Evolutionary conservation across 2,888 invertebrate species (phyloP).

Genomic region (Tenthredo amoena): DNA sequence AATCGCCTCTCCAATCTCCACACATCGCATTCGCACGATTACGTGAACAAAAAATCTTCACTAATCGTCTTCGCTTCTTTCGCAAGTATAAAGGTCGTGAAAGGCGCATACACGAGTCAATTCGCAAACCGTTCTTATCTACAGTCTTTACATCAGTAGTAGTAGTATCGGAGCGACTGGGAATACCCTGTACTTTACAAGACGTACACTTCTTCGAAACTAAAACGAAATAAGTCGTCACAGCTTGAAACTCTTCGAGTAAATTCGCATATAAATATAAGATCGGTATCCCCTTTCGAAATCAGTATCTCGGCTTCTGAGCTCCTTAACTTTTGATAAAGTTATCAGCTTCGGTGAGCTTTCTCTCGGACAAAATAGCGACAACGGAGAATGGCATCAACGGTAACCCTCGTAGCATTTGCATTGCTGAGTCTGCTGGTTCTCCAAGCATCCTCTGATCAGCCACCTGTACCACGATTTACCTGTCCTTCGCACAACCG

Average conservation of each 20-base stretch:
- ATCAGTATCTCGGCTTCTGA: neutral
- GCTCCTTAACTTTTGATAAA: neutral
- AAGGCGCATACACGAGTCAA: neutral
- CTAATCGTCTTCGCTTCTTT: neutral
- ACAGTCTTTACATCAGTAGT: neutral
- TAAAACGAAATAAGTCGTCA: neutral
- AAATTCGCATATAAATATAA: neutral
- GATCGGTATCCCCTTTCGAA: neutral
- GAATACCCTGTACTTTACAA: neutral
- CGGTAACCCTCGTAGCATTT: neutral
- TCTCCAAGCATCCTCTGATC: neutral
- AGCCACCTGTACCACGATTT: neutral
- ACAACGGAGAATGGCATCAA: neutral
- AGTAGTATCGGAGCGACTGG: neutral
- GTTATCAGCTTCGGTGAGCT: neutral
- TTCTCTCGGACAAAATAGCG: neutral
- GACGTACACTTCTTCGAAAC: neutral
- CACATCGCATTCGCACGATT: neutral
- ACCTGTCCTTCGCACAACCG: neutral
- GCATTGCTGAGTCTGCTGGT: neutral
- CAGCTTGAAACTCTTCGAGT: neutral
- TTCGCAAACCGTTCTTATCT: neutral
- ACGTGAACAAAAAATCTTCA: neutral
- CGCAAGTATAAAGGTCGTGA: conserved; percentile 4
- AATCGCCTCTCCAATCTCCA: neutral